Percentiles rank a stretch among this genome's conserved stretches.
These are phyloP conservation scores for Pterostichus niger DNA, from an alignment of 2,888 invertebrate species.

Conservation along the genomic window DNA sequence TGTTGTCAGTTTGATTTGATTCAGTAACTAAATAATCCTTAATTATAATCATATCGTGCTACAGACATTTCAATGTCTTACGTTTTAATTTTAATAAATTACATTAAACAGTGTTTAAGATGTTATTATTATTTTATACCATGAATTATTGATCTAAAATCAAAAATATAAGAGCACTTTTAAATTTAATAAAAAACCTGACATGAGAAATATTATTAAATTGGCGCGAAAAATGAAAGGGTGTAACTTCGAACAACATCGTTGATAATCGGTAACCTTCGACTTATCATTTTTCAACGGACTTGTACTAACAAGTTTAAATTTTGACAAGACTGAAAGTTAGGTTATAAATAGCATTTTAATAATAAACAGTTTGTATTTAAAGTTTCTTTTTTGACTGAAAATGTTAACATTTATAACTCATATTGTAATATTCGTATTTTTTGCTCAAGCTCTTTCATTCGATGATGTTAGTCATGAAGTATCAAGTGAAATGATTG, in stretches of 20 bases:
- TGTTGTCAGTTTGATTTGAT: conserved; percentile 57
- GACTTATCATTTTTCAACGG: conserved; percentile 22
- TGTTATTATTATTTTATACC: too few species aligned
- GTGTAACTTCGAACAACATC: background rate
- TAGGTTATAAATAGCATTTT: conserved; percentile 44
- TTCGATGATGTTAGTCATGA: conserved; percentile 72
- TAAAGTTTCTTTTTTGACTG: conserved; percentile 26
- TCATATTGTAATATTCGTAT: conserved; percentile 58
- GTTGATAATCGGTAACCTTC: conserved; percentile 14
- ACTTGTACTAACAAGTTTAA: conserved; percentile 54
- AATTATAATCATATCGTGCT: conserved; percentile 22
- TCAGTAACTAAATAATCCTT: conserved; percentile 42
- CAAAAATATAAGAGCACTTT: background rate
- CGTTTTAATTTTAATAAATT: background rate
- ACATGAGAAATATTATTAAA: background rate
- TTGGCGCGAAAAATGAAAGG: background rate
- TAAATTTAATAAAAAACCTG: background rate
- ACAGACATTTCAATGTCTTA: conserved; percentile 46
- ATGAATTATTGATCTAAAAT: too few species aligned
- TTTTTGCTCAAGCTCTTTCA: conserved; percentile 70
- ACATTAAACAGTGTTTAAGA: too few species aligned
- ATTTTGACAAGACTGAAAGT: conserved; percentile 54
- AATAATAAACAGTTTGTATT: conserved; percentile 20
- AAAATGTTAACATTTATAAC: conserved; percentile 68
- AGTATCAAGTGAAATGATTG: conserved; percentile 73